phyloP scores from a whole-genome alignment of 2,113 vertebrate species.

The Anas platyrhynchos region DNA sequence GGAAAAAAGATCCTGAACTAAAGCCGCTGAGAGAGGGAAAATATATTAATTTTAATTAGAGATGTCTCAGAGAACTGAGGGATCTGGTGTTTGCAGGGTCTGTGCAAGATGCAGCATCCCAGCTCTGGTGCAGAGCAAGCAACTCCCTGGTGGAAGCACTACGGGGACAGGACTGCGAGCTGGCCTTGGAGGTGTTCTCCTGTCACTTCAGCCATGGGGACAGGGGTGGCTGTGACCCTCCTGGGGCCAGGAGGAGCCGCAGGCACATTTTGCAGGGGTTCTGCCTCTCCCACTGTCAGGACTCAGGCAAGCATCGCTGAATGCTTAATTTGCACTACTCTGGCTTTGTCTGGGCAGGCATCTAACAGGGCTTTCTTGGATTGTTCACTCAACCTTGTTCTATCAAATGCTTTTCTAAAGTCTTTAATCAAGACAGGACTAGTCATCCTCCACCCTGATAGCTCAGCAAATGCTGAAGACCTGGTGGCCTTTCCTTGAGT shows the following conservation, averaged over 20 bases:
- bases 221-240: not conserved
- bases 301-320: not conserved
- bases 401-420: not conserved
- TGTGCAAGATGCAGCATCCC: not conserved
- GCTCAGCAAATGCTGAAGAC: not conserved
- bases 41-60: not conserved
- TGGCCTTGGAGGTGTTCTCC: not conserved
- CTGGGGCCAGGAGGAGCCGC: not conserved
- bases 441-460: not conserved
- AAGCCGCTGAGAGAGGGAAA: not conserved
- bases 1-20: not conserved
- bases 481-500: not conserved
- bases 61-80: not conserved
- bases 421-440: not conserved
- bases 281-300: not conserved
- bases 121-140: not conserved
- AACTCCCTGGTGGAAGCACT: not conserved
- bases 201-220: not conserved
- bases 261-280: not conserved
- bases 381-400: not conserved
- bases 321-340: not conserved
- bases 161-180: fast-evolving
- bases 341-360: not conserved
- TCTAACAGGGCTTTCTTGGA: not conserved
- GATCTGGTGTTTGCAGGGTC: conserved; percentile 31